Evolutionary conservation across 2,113 vertebrate genomes (phyloP), one percentile per base, ranked within the genome.

Genomic region (Cryptotis parvus): DNA sequence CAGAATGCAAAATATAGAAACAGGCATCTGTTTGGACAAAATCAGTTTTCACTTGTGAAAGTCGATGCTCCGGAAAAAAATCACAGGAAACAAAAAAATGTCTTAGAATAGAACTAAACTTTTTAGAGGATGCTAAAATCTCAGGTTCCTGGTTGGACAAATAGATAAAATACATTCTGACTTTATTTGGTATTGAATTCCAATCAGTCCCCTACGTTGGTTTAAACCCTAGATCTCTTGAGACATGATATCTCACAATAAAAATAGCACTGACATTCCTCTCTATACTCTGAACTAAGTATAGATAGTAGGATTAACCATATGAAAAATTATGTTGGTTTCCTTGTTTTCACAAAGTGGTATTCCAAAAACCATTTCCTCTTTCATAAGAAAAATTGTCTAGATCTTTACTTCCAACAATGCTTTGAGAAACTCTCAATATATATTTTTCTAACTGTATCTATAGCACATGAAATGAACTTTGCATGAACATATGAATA

Each of bases 1-100:
- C 83, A 95, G 84, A 94, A 94, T 91, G 95, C 78, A 96, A 96
- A 97, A 97, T 97, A 97, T 97, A 97, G 96, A 95, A 96, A 95
- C 94, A 96, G 93, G 96, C 96, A 97, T 96, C 95, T 97, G 96
- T 94, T 97, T 96, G 95, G 94, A 94, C 93, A 97, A 96, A 96
- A 97, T 94, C 95, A 96, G 92, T 94, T 96, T 96, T 96, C 92
- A 95, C 96, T 96, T 96, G 95, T 95, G 94, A 96, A 95, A 95
- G 75, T 92, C 6, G 61, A 92, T 95, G 94, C 94, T 93, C 94
- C 93, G 70, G 89, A 94, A 96, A 94, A 96, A 58, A 96, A 96
- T 96, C 83, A 79, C 84, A 96, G 82, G 87, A 90, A 95, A 92
- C 91, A 95, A 87, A 95, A 95, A 96, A 96, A 97, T 97, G 95